Evolutionary conservation across 2,113 vertebrate species (phyloP), one percentile per base, ranked within the genome.

Genomic region (Pleuronectes platessa): DNA sequence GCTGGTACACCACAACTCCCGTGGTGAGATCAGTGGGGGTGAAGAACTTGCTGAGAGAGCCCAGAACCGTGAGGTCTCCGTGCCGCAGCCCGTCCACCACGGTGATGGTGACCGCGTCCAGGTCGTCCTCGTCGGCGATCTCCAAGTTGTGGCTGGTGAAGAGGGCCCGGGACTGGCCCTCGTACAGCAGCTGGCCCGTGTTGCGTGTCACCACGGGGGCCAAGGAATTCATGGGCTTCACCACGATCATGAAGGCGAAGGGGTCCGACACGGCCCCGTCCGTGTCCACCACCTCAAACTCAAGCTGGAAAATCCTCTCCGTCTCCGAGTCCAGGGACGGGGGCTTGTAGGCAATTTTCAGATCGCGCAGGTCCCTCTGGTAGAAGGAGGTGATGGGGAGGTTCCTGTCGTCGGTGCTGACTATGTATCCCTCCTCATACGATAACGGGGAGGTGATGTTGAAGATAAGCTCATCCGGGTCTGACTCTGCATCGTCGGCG

Each of bases 221-320:
- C 74, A 99, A 65, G 0, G 96, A 95, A 88, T 99, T 98, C 97
- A 97, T 97, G 13, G 97, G 97, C 83, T 97, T 99, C 62, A 99
- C 97, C 24, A 98, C 96, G 3, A 99, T 96, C 93, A 98, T 96
- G 0, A 99, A 99, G 26, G 97, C 94, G 0, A 99, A 98, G 3
- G 97, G 96, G 56, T 98, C 97, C 0, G 98, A 99, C 64, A 95
- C 86, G 2, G 95, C 96, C 3, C 96, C 97, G 20, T 99, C 97
- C 0, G 96, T 94, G 89, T 99, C 98, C 65, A 98, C 89, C 18
- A 97, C 96, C 71, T 97, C 95, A 70, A 99, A 92, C 71, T 98
- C 97, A 0, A 98, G 92, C 82, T 98, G 97, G 76, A 98, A 97
- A 65, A 99, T 95, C 5, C 96, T 94, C 83, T 99, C 97, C 0